Percentiles rank a stretch among this genome's conserved stretches.
Evolutionary conservation across 2,888 invertebrate genomes (phyloP).

Genomic region (Parnassius glacialis): DNA sequence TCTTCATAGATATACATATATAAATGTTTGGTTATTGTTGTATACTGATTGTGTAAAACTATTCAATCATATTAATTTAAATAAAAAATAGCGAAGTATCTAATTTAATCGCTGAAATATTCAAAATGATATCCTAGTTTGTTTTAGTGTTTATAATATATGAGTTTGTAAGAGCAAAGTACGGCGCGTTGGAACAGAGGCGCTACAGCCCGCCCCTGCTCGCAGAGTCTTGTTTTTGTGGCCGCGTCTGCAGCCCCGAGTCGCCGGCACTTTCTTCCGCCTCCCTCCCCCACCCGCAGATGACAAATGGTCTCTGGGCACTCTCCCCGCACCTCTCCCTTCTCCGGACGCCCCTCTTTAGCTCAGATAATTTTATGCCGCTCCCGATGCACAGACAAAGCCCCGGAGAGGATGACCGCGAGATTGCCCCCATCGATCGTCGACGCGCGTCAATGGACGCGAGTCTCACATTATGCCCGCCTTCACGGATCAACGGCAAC

Average conservation of each 20-base stretch:
- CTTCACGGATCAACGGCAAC: conserved; percentile 61
- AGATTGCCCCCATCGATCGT: conserved; percentile 69
- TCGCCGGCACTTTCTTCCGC: conserved; percentile 66
- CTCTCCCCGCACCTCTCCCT: conserved; percentile 56
- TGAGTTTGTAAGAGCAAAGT: background rate
- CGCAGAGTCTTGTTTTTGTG: conserved; percentile 76
- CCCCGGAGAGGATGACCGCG: conserved; percentile 65
- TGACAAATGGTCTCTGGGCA: conserved; percentile 78
- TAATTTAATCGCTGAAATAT: too few relatives aligned
- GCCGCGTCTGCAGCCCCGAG: conserved; percentile 76
- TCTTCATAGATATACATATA: too few relatives aligned
- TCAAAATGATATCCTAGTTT: too few relatives aligned
- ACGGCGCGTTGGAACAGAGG: conserved; percentile 11
- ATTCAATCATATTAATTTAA: too few relatives aligned
- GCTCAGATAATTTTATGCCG: conserved; percentile 77
- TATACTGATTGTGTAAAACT: too few relatives aligned
- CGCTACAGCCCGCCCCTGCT: conserved; percentile 51
- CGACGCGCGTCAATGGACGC: conserved; percentile 69
- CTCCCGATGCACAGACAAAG: conserved; percentile 65
- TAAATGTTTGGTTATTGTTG: too few relatives aligned
- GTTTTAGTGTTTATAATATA: conserved; percentile 6
- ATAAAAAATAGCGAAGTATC: too few relatives aligned
- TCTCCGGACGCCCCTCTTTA: conserved; percentile 51
- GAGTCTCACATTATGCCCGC: conserved; percentile 63
- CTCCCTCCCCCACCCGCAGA: conserved; percentile 59